Evolutionary conservation across 2,113 vertebrate species (phyloP).

Genomic region (Mustela lutreola): DNA sequence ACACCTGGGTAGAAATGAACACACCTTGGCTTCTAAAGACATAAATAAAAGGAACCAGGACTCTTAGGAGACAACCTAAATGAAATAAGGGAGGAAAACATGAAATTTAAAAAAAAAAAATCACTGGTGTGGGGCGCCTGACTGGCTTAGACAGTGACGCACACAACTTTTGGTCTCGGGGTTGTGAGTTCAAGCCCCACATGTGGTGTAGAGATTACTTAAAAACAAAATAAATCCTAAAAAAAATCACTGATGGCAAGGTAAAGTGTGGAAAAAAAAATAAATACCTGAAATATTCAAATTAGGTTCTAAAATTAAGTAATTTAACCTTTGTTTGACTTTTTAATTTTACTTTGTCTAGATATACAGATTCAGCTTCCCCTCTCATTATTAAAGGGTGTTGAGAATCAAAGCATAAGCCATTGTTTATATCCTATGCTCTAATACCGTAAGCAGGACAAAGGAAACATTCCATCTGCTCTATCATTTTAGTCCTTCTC

Average conservation of each 20-base stretch:
- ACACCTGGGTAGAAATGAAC: neutral
- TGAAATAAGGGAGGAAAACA: neutral
- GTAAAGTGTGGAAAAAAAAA: neutral
- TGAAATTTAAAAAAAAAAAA: neutral
- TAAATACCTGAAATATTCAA: neutral
- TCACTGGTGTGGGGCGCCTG: neutral
- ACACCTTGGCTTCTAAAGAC: neutral
- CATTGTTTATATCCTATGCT: slow-evolving; percentile 15
- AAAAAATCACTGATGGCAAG: neutral
- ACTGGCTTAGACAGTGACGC: neutral
- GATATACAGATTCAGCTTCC: neutral
- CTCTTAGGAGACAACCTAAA: neutral
- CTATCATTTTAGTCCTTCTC: slow-evolving; percentile 32
- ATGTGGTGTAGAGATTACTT: neutral
- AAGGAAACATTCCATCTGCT: neutral
- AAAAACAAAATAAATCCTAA: neutral
- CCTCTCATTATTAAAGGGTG: neutral
- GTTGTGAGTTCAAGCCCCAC: neutral
- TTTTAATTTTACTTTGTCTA: slow-evolving; percentile 44
- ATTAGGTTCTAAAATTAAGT: neutral
- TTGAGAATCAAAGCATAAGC: slow-evolving; percentile 4
- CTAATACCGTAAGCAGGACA: neutral
- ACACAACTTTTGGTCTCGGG: neutral
- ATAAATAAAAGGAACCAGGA: neutral
- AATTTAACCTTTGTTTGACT: neutral